Conservation (phyloP, 2,888 invertebrate genomes). For the Catonia carolina region DNA sequence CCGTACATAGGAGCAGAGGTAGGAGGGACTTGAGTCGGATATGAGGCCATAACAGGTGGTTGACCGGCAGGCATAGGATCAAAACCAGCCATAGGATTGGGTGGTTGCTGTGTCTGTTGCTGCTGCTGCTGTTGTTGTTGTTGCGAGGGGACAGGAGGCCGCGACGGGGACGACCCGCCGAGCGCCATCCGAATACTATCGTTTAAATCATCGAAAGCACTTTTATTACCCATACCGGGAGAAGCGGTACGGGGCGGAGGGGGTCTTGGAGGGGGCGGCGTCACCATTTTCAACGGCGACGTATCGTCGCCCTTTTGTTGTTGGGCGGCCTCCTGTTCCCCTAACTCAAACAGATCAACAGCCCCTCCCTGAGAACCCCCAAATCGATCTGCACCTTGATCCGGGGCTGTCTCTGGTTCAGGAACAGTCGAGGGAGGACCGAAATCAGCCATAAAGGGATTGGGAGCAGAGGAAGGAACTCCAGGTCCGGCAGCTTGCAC, state of each 20-base stretch:
- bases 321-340: slow-evolving; percentile 40
- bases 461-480: slow-evolving; percentile 43
- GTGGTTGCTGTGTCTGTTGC: slow-evolving; percentile 3
- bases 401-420: slow-evolving; percentile 30
- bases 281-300: slow-evolving; percentile 38
- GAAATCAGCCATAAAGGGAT: slow-evolving; percentile 57
- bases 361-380: slow-evolving; percentile 38
- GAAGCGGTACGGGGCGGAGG: slow-evolving; percentile 31
- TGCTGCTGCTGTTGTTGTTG: slow-evolving; percentile 14
- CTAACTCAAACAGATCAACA: slow-evolving; percentile 39
- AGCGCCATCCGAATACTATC: slow-evolving; percentile 61
- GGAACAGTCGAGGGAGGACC: slow-evolving; percentile 35
- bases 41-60: background rate
- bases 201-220: slow-evolving; percentile 61
- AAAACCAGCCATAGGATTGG: background rate
- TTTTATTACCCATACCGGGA: slow-evolving; percentile 45
- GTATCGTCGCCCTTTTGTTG: too few species aligned
- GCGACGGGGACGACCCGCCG: slow-evolving; percentile 44
- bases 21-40: slow-evolving; percentile 27
- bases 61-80: background rate
- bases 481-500: slow-evolving; percentile 47
- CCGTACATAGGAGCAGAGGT: slow-evolving; percentile 30
- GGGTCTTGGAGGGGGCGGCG: slow-evolving; percentile 45
- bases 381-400: slow-evolving; percentile 36
- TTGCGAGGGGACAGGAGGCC: slow-evolving; percentile 26